A percentile compares a stretch with the other conserved stretches of the same genome.
Conservation (phyloP, 2,888 invertebrate genomes). For the Eugnorisma glareosa region DNA sequence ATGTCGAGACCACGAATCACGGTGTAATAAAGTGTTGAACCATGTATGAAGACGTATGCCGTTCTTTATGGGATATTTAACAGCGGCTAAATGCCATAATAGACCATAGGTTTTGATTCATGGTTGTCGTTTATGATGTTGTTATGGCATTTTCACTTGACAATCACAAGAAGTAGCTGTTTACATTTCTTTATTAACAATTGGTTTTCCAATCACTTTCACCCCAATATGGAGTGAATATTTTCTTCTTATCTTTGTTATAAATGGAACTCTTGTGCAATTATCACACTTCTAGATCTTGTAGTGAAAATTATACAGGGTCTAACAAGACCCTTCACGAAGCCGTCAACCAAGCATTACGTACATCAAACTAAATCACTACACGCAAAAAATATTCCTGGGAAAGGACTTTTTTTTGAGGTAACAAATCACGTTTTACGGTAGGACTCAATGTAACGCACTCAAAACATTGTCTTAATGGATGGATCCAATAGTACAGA, state of each 20-base stretch:
- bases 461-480: too few species aligned
- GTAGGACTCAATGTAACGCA: too few species aligned
- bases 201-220: neutral
- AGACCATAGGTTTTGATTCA: slow-evolving; percentile 43
- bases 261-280: neutral
- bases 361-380: too few species aligned
- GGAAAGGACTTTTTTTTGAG: too few species aligned
- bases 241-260: neutral
- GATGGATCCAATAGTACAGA: too few species aligned
- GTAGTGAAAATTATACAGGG: neutral
- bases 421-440: too few species aligned
- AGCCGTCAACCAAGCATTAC: too few species aligned
- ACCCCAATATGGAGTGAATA: neutral
- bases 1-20: slow-evolving; percentile 25
- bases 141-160: neutral
- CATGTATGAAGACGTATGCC: slow-evolving; percentile 44
- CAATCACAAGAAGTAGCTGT: neutral
- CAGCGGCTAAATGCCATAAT: slow-evolving; percentile 37
- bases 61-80: slow-evolving; percentile 48
- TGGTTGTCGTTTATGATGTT: slow-evolving; percentile 6
- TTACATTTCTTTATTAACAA: neutral
- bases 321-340: too few species aligned
- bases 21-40: slow-evolving; percentile 47
- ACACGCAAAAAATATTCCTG: too few species aligned
- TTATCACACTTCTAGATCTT: neutral